These are phyloP conservation scores for Aegotheles bennettii DNA, from an alignment of 2,113 vertebrate species.

Conservation along the genomic window DNA sequence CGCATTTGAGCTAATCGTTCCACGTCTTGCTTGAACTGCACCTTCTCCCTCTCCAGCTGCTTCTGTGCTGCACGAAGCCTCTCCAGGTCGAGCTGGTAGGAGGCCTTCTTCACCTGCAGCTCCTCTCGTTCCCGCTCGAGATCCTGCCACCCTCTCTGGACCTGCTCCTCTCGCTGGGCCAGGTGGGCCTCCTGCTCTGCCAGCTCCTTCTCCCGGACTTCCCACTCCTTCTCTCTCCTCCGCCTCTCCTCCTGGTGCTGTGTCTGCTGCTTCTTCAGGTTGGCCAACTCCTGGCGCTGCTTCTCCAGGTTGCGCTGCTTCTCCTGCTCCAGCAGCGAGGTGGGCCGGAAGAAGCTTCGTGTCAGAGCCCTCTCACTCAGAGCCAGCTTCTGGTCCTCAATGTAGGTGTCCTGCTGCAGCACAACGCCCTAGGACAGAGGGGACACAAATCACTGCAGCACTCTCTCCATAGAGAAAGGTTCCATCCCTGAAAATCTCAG, in stretches of 20 bases:
- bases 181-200: slow-evolving; percentile 74
- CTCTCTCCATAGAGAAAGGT: accelerated
- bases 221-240: slow-evolving; percentile 83
- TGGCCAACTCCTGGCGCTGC: slow-evolving; percentile 90
- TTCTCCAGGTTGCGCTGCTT: slow-evolving; percentile 96
- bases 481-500: neutral
- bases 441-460: neutral
- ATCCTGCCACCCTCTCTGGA: slow-evolving; percentile 68
- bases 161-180: slow-evolving; percentile 74
- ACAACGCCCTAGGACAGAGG: slow-evolving; percentile 80
- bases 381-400: slow-evolving; percentile 91
- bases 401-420: slow-evolving; percentile 93
- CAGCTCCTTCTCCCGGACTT: slow-evolving; percentile 80
- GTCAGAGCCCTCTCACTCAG: slow-evolving; percentile 77
- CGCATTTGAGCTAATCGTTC: slow-evolving; percentile 72
- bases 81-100: slow-evolving; percentile 89
- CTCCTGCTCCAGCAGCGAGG: slow-evolving; percentile 92
- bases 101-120: slow-evolving; percentile 76
- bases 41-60: slow-evolving; percentile 85
- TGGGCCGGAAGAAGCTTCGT: slow-evolving; percentile 75
- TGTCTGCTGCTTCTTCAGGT: slow-evolving; percentile 86
- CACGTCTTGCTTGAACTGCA: slow-evolving; percentile 75
- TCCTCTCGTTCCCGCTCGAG: slow-evolving; percentile 76
- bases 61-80: slow-evolving; percentile 82
- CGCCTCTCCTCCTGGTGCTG: slow-evolving; percentile 87